phyloP scores from a whole-genome alignment of 2,888 invertebrate genomes.

The Ligdia adustata region DNA sequence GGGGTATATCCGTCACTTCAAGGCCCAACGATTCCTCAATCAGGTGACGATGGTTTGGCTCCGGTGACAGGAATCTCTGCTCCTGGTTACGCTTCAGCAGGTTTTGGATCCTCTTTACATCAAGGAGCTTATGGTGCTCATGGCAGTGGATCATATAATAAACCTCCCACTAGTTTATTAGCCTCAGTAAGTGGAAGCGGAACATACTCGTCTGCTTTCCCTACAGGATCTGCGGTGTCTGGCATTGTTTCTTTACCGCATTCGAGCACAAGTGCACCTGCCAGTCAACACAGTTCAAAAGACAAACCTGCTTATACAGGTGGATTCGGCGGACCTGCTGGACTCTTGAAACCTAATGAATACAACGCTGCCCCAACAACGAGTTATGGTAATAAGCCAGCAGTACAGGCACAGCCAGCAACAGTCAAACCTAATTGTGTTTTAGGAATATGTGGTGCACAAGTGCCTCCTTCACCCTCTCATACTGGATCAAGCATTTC shows the following conservation, averaged over 20 bases:
- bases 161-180: constrained; percentile 24
- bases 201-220: background rate
- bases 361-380: constrained; percentile 35
- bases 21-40: background rate
- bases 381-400: constrained; percentile 2
- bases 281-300: constrained; percentile 24
- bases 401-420: background rate
- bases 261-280: constrained; percentile 8
- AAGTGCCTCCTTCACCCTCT: constrained; percentile 10
- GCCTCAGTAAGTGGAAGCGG: constrained; percentile 5
- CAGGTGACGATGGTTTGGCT: background rate
- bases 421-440: constrained; percentile 24
- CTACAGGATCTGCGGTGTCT: background rate
- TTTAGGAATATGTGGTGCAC: constrained; percentile 25
- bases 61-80: constrained; percentile 3
- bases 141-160: constrained; percentile 28
- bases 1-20: constrained; percentile 3
- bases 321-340: constrained; percentile 57
- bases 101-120: constrained; percentile 6
- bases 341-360: constrained; percentile 58
- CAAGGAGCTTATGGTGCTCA: constrained; percentile 20
- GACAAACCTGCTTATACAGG: constrained; percentile 49
- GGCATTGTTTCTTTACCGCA: constrained; percentile 10
- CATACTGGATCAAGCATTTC: constrained; percentile 15
- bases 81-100: constrained; percentile 6